phyloP scores from a whole-genome alignment of 2,113 vertebrate genomes.

The Corythornis vintsioides region DNA sequence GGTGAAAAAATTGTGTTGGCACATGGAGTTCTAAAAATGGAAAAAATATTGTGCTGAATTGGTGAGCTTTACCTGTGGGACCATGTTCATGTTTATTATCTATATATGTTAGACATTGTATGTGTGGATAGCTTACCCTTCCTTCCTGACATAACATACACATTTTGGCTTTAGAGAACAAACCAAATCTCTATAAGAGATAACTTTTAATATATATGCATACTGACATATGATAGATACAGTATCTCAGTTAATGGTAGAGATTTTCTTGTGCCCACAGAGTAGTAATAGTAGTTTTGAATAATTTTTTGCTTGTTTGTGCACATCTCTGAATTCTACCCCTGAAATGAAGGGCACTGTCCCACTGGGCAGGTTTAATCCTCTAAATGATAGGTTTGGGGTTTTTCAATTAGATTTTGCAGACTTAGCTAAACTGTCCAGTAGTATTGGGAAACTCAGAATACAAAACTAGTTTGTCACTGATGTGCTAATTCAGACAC shows the following conservation, averaged over 20 bases:
- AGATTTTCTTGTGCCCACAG: background rate
- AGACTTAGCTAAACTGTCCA: background rate
- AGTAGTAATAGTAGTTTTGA: background rate
- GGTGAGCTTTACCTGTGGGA: background rate
- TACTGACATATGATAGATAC: background rate
- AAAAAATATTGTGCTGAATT: background rate
- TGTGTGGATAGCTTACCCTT: background rate
- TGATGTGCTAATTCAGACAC: background rate
- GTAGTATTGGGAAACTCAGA: background rate
- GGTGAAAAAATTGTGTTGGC: background rate
- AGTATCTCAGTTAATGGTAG: background rate
- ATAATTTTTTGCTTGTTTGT: background rate
- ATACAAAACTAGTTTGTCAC: background rate
- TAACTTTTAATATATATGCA: background rate
- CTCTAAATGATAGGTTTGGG: background rate
- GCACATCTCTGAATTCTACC: background rate
- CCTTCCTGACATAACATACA: background rate
- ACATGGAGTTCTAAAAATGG: background rate
- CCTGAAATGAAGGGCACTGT: background rate
- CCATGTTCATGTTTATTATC: background rate
- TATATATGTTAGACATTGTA: background rate
- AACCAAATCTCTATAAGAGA: background rate
- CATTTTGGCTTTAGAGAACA: background rate
- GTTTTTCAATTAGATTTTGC: background rate
- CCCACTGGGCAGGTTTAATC: background rate